phyloP scores from a whole-genome alignment of 2,888 invertebrate species.

The Xestoiulus laeticollis region DNA sequence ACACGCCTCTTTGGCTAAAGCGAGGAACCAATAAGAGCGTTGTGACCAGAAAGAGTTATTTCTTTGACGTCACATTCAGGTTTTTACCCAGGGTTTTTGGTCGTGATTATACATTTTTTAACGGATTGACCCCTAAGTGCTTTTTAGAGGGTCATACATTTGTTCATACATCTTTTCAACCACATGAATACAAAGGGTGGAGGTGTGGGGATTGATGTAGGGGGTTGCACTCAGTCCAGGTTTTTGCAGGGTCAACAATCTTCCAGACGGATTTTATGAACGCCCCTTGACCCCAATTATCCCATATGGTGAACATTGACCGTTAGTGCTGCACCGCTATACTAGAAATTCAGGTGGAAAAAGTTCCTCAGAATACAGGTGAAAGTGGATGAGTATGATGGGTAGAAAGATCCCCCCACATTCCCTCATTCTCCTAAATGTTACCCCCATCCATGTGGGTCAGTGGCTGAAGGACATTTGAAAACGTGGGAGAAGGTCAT shows the following conservation, averaged over 20 bases:
- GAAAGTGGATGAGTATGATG: neutral
- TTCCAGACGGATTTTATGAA: neutral
- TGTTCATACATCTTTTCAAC: neutral
- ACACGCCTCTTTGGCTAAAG: neutral
- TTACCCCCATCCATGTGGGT: neutral
- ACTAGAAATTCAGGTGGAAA: neutral
- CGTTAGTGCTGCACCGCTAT: neutral
- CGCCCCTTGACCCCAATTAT: neutral
- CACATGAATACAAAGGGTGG: neutral
- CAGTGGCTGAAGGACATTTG: conserved; percentile 32
- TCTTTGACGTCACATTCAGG: conserved; percentile 7
- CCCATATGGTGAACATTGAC: neutral
- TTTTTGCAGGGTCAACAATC: neutral
- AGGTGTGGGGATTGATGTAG: neutral
- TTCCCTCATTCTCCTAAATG: neutral
- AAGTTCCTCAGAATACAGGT: neutral
- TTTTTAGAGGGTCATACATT: neutral
- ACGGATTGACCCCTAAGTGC: neutral
- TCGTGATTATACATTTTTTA: neutral
- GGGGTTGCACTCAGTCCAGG: neutral
- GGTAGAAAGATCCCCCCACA: neutral
- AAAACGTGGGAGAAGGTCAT: neutral
- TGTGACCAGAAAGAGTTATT: neutral
- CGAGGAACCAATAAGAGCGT: neutral
- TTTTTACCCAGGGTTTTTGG: neutral